phyloP scores from a whole-genome alignment of 2,888 invertebrate species.

The Mesochorus sp. region DNA sequence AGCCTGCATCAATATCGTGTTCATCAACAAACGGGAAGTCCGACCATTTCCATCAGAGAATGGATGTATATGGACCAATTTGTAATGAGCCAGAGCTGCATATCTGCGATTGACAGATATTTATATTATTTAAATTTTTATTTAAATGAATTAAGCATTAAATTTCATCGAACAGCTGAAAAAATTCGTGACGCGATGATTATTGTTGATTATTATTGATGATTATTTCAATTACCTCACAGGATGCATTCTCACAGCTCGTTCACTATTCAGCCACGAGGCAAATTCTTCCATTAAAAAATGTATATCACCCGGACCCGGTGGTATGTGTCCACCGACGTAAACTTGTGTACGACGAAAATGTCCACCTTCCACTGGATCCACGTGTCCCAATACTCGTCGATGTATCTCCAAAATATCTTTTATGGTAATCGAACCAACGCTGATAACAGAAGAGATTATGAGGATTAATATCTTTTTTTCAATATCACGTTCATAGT shows the following conservation, averaged over 20 bases:
- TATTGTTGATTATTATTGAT: neutral
- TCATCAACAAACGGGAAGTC: constrained; percentile 97
- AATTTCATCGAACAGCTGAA: neutral
- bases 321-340: constrained; percentile 97
- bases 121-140: neutral
- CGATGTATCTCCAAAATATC: constrained; percentile 97
- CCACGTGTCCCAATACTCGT: constrained; percentile 96
- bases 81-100: constrained; percentile 98
- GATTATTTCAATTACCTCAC: constrained; percentile 85
- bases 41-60: constrained; percentile 98
- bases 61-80: constrained; percentile 98
- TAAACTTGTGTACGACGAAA: constrained; percentile 95
- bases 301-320: constrained; percentile 91
- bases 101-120: constrained; percentile 84
- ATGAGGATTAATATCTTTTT: too few species aligned
- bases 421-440: constrained; percentile 90
- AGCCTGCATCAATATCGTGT: constrained; percentile 96
- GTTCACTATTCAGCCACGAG: constrained; percentile 96
- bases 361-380: constrained; percentile 95
- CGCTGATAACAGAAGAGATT: too few species aligned
- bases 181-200: neutral
- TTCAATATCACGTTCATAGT: too few species aligned
- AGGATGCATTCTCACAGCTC: constrained; percentile 93
- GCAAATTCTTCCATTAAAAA: constrained; percentile 93
- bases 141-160: neutral